A percentile compares a stretch with the other conserved stretches of the same genome.
Conservation (phyloP, 2,113 vertebrate genomes). For the Ceyx melanurus region DNA sequence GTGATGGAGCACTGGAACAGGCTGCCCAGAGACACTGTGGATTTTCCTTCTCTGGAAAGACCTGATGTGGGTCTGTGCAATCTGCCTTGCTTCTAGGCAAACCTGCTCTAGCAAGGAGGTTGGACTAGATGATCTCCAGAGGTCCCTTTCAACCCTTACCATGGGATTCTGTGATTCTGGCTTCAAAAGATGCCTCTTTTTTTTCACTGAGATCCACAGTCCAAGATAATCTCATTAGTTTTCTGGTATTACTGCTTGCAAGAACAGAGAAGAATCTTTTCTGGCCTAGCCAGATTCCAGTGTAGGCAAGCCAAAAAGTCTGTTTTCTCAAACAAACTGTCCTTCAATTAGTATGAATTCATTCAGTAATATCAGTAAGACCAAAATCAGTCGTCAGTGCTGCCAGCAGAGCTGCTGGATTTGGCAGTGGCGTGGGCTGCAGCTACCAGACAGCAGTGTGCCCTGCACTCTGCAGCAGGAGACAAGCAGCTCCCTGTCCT, state of each 20-base stretch:
- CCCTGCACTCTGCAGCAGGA: not conserved
- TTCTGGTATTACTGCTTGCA: not conserved
- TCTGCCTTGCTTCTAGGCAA: not conserved
- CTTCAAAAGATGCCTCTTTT: not conserved
- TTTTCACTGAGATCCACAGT: not conserved
- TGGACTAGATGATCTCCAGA: not conserved
- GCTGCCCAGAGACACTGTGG: not conserved
- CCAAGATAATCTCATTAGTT: not conserved
- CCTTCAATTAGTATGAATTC: not conserved
- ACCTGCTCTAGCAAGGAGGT: not conserved
- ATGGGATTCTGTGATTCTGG: not conserved
- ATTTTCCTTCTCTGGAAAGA: not conserved
- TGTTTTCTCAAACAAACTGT: not conserved
- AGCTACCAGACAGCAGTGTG: not conserved
- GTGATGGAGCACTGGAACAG: not conserved
- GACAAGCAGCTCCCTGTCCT: not conserved
- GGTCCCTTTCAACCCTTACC: not conserved
- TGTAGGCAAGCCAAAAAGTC: not conserved
- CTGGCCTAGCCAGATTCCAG: not conserved
- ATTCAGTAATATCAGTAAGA: not conserved
- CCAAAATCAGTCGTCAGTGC: not conserved
- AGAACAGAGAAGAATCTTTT: not conserved
- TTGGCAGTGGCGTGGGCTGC: not conserved
- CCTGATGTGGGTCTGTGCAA: not conserved
- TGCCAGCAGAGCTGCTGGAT: not conserved